A percentile compares a stretch with the other conserved stretches of the same genome.
These are phyloP conservation scores for Meandrina meandrites DNA, from an alignment of 92 coral and sea anemone species.

Conservation along the genomic window DNA sequence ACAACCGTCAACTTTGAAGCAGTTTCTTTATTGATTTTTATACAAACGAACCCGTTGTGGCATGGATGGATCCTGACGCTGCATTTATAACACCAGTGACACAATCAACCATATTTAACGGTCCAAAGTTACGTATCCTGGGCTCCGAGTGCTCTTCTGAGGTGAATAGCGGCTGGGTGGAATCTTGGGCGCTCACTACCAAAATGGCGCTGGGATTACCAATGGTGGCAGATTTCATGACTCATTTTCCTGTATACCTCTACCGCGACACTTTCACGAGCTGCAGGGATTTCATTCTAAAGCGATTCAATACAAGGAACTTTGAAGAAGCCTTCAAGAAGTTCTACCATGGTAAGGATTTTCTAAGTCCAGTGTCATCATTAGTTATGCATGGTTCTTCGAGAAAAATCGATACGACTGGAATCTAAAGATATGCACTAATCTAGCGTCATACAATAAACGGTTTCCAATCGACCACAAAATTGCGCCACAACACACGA, in stretches of 20 bases:
- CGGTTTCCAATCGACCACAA: conserved; percentile 12
- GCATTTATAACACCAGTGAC: conserved; percentile 28
- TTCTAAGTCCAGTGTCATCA: conserved; percentile 20
- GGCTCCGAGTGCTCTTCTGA: neutral
- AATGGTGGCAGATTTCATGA: conserved; percentile 44
- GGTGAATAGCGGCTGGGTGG: neutral
- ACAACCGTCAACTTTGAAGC: conserved; percentile 29
- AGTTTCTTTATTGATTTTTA: conserved; percentile 8
- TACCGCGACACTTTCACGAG: conserved; percentile 44
- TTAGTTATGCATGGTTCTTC: conserved; percentile 2
- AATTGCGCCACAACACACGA: neutral
- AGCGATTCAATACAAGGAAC: conserved; percentile 33
- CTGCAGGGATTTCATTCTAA: conserved; percentile 25
- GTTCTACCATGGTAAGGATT: conserved; percentile 4
- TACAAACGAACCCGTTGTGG: neutral
- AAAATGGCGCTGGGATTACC: conserved; percentile 38
- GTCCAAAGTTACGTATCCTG: conserved; percentile 7
- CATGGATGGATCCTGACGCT: neutral
- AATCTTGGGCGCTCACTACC: conserved; percentile 21
- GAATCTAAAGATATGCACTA: conserved; percentile 25
- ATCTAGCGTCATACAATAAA: conserved; percentile 25
- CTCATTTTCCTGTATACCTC: conserved; percentile 48
- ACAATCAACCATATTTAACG: conserved; percentile 8
- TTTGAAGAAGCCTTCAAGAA: conserved; percentile 47
- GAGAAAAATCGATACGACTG: conserved; percentile 41